Conservation (phyloP, 2,797 vertebrate genomes). For the Danio kyathit region DNA sequence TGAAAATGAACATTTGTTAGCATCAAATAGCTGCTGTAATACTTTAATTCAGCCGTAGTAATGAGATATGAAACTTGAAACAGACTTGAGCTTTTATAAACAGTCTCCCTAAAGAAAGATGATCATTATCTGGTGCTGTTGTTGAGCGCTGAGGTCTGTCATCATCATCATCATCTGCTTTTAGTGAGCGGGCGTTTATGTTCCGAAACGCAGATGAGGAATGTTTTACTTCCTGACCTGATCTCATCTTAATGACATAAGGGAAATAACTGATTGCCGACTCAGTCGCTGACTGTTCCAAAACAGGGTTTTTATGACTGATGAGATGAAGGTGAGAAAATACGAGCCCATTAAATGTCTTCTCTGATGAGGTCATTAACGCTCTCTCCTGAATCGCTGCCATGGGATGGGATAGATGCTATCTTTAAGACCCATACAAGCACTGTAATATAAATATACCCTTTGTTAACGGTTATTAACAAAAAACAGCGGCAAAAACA, state of each 20-base stretch:
- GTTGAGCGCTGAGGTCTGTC: constrained; percentile 15
- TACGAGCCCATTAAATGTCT: constrained; percentile 32
- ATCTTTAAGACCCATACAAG: not conserved
- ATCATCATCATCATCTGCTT: constrained; percentile 21
- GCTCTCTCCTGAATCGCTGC: constrained; percentile 21
- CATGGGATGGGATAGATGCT: not conserved
- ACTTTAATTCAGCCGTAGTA: constrained; percentile 15
- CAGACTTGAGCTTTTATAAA: constrained; percentile 11
- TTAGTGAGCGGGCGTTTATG: constrained; percentile 7
- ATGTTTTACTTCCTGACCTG: constrained; percentile 36
- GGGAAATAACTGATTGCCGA: constrained; percentile 28
- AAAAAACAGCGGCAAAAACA: too few relatives aligned
- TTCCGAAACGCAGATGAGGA: not conserved
- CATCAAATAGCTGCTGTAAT: constrained; percentile 21
- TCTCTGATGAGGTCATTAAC: constrained; percentile 42
- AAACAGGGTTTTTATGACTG: constrained; percentile 30
- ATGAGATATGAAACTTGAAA: constrained; percentile 1
- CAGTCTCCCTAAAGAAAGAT: constrained; percentile 26
- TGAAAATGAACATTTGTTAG: constrained; percentile 2
- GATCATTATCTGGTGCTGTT: constrained; percentile 21
- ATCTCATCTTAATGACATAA: constrained; percentile 42
- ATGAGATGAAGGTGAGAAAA: constrained; percentile 41
- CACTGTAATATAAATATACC: not conserved
- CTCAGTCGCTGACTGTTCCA: constrained; percentile 26
- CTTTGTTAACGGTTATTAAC: too few relatives aligned